Conservation (phyloP, 1,140 invertebrate genomes). For the Delia radicum region DNA sequence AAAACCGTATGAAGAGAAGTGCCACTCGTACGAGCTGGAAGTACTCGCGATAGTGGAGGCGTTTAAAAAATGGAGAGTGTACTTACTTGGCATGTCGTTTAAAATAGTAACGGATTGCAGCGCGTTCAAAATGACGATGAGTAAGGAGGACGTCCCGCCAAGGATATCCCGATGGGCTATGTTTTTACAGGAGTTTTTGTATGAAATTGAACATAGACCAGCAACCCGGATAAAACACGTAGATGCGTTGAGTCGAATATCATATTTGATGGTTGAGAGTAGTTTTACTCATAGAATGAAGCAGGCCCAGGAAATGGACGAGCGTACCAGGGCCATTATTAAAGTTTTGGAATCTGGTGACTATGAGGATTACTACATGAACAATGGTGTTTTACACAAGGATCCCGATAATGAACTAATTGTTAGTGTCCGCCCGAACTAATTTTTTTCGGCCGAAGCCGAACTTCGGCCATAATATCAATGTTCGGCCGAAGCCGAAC, state of each 20-base stretch:
- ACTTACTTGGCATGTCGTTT: slow-evolving; percentile 27
- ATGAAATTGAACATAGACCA: slow-evolving; percentile 29
- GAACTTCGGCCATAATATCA: no score
- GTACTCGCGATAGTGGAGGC: slow-evolving; percentile 32
- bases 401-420: not conserved
- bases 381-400: not conserved
- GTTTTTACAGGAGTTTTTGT: slow-evolving; percentile 30
- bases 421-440: no score
- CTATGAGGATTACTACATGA: not conserved
- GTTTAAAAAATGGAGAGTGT: slow-evolving; percentile 29
- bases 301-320: not conserved
- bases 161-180: no score
- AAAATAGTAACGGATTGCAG: slow-evolving; percentile 33
- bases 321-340: not conserved
- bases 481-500: no score
- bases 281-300: not conserved
- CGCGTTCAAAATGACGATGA: slow-evolving; percentile 29
- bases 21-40: slow-evolving; percentile 40
- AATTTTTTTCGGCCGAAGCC: no score
- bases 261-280: slow-evolving; percentile 18
- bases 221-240: slow-evolving; percentile 27
- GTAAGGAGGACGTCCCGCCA: slow-evolving; percentile 26
- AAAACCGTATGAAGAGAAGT: slow-evolving; percentile 36
- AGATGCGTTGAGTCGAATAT: slow-evolving; percentile 5
- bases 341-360: not conserved